A percentile compares a stretch with the other conserved stretches of the same genome.
phyloP scores from a whole-genome alignment of 2,113 vertebrate genomes.

The Anolis sagrei region DNA sequence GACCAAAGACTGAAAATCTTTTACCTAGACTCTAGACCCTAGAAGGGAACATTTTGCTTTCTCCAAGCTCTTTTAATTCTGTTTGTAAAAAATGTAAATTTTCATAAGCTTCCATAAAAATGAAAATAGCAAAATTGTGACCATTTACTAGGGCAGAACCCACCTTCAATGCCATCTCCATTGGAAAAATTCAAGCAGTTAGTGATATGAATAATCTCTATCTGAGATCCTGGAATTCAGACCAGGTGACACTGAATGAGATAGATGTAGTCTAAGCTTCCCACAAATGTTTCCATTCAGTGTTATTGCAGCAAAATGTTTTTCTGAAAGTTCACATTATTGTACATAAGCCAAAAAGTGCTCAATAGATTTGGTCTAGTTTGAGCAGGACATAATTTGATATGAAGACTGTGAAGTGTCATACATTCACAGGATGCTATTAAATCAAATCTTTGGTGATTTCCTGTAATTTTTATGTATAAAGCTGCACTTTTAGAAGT shows the following conservation, averaged over 20 bases:
- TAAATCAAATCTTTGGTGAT: constrained; percentile 34
- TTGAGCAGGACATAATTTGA: constrained; percentile 30
- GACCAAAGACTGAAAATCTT: neutral
- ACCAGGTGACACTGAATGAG: neutral
- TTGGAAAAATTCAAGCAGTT: neutral
- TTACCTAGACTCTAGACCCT: no score
- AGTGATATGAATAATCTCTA: neutral
- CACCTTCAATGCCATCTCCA: neutral
- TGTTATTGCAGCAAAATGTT: no score
- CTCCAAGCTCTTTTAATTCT: neutral
- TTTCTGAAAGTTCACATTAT: no score
- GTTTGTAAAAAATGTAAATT: neutral
- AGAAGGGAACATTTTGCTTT: neutral
- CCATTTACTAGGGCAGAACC: no score
- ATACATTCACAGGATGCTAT: constrained; percentile 37
- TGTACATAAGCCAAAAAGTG: neutral
- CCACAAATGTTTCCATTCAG: neutral
- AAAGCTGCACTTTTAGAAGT: constrained; percentile 43
- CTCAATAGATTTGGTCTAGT: neutral
- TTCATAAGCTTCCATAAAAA: neutral
- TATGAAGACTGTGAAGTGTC: constrained; percentile 25
- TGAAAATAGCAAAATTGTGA: no score
- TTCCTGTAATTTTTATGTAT: constrained; percentile 39
- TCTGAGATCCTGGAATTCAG: neutral
- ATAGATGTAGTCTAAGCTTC: neutral